Evolutionary conservation across 2,113 vertebrate genomes (phyloP), one percentile per base, ranked within the genome.

Genomic region (Thymallus thymallus): DNA sequence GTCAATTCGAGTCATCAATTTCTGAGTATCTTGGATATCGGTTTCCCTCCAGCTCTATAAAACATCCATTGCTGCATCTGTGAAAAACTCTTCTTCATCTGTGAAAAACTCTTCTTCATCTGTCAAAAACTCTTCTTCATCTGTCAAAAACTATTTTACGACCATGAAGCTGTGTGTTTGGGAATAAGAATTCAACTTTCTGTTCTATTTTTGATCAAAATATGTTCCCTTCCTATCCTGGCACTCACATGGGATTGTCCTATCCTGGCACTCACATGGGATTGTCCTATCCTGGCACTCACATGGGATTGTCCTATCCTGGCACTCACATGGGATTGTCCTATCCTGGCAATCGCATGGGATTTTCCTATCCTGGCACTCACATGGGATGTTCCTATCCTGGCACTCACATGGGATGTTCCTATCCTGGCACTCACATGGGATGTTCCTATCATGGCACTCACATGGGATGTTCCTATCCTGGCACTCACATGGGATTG

Each of bases 151-250:
- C n/a, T n/a, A n/a, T 72, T 63, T 51, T 32, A 69, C 30, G 58
- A 51, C 73, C 82, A 76, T 81, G 72, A 82, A 85, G 78, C 73
- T 55, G 67, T 67, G 74, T 85, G 35, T 45, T 10, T 9, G 30
- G 2, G 16, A 18, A 20, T 4, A 81, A 78, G 71, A 86, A 82
- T 84, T 86, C 80, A 73, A 75, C 81, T 41, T 60, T 83, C 63
- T 41, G 9, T 41, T 41, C 35, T 2, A 41, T 41, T 10, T 41
- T 41, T 41, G 76, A 74, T 73, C 82, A 85, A 83, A 88, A 88
- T 88, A 85, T 82, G 72, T 87, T 85, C 70, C 72, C 77, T 55
- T 68, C 78, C n/a, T n/a, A n/a, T n/a, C n/a, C n/a, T n/a, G n/a
- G n/a, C 67, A 48, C 69, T 84, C 78, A 70, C 81, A 10, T 22